A percentile compares a stretch with the other conserved stretches of the same genome.
phyloP scores from a whole-genome alignment of 2,888 invertebrate species.

The Epistrophe eligans region DNA sequence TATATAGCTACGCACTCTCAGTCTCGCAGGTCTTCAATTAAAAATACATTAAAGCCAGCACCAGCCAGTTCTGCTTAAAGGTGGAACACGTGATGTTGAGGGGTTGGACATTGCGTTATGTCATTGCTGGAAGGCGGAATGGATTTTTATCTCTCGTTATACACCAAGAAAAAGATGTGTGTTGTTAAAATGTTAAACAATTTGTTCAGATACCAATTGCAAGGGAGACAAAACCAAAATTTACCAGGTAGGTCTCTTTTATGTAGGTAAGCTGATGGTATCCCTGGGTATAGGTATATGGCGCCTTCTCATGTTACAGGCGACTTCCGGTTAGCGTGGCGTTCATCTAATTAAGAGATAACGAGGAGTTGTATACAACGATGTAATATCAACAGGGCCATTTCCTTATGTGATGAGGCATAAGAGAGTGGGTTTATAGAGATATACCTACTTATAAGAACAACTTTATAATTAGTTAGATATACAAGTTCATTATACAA shows the following conservation, averaged over 20 bases:
- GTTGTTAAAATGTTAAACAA: constrained; percentile 66
- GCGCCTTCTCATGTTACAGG: constrained; percentile 64
- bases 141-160: constrained; percentile 50
- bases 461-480: constrained; percentile 13
- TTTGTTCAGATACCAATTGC: constrained; percentile 66
- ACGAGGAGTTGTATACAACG: constrained; percentile 60
- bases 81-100: constrained; percentile 69
- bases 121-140: constrained; percentile 70
- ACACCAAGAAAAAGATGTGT: constrained; percentile 20
- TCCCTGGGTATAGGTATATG: constrained; percentile 6
- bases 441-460: neutral
- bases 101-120: constrained; percentile 69
- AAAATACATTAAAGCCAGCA: constrained; percentile 71
- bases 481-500: constrained; percentile 10
- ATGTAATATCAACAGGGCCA: constrained; percentile 57
- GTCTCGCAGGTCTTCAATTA: constrained; percentile 67
- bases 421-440: neutral
- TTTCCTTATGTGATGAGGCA: constrained; percentile 33
- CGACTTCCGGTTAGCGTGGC: constrained; percentile 66
- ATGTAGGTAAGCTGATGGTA: constrained; percentile 10
- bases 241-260: constrained; percentile 40
- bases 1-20: constrained; percentile 28
- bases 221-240: constrained; percentile 43
- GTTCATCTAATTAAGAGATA: constrained; percentile 69
- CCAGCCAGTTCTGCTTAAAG: constrained; percentile 57